Evolutionary conservation across 2,113 vertebrate species (phyloP).

Genomic region (Trematomus loennbergii): DNA sequence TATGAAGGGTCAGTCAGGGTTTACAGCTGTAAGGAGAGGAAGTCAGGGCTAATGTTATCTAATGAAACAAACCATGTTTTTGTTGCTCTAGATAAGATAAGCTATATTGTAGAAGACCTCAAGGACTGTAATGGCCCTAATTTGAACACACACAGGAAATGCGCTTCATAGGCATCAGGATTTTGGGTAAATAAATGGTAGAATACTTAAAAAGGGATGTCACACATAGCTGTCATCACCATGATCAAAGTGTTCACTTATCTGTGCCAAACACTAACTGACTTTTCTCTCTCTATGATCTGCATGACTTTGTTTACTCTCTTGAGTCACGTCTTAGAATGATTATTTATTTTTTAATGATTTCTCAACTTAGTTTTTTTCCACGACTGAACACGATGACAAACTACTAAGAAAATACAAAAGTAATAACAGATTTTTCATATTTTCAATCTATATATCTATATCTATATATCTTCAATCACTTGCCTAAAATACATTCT

Average conservation of each 20-base stretch:
- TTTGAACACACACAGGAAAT: slow-evolving; percentile 67
- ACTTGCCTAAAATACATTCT: slow-evolving; percentile 38
- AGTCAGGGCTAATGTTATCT: slow-evolving; percentile 69
- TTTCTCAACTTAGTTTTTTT: slow-evolving; percentile 22
- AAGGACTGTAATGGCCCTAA: slow-evolving; percentile 46
- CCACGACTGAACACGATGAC: slow-evolving; percentile 23
- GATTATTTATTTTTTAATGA: slow-evolving; percentile 32
- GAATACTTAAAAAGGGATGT: slow-evolving; percentile 39
- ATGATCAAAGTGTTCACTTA: slow-evolving; percentile 75
- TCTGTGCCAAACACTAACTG: slow-evolving; percentile 56
- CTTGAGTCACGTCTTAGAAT: slow-evolving; percentile 54
- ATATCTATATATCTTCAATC: too few species aligned
- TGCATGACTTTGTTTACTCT: slow-evolving; percentile 63
- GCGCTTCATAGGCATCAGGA: slow-evolving; percentile 27
- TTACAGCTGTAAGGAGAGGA: slow-evolving; percentile 68
- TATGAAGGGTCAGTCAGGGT: slow-evolving; percentile 56
- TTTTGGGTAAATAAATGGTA: slow-evolving; percentile 36
- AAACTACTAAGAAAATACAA: slow-evolving; percentile 24
- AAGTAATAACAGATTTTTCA: slow-evolving; percentile 13
- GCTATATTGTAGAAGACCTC: slow-evolving; percentile 54
- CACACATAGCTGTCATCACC: slow-evolving; percentile 50
- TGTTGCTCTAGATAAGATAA: slow-evolving; percentile 75
- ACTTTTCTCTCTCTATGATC: slow-evolving; percentile 49
- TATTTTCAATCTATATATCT: too few species aligned
- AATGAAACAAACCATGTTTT: slow-evolving; percentile 68